A percentile compares a stretch with the other conserved stretches of the same genome.
phyloP scores from a whole-genome alignment of 2,113 vertebrate species.

The Colossoma macropomum region DNA sequence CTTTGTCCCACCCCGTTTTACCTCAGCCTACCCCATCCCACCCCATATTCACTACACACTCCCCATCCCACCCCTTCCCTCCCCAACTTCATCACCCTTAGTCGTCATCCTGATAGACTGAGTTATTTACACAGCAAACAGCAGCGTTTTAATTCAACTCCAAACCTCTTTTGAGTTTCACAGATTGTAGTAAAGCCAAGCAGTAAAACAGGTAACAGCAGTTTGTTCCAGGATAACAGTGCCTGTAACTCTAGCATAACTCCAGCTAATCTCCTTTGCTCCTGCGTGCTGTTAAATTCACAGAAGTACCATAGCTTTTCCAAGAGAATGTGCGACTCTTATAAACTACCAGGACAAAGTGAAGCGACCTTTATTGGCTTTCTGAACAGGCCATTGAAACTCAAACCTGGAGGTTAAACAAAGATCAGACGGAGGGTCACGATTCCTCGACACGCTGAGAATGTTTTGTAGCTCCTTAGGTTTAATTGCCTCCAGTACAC shows the following conservation, averaged over 20 bases:
- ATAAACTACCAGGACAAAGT: slow-evolving; percentile 22
- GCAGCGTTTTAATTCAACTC: slow-evolving; percentile 33
- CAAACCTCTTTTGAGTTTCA: slow-evolving; percentile 24
- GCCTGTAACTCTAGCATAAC: slow-evolving; percentile 43
- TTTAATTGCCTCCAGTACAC: slow-evolving; percentile 9
- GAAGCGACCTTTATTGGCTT: slow-evolving; percentile 26
- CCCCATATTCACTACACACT: not conserved
- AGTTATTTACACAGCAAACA: slow-evolving; percentile 56
- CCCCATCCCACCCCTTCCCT: not conserved
- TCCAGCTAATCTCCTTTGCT: slow-evolving; percentile 18
- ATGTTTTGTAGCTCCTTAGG: not conserved
- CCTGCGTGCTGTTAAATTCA: slow-evolving; percentile 32
- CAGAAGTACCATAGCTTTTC: slow-evolving; percentile 39
- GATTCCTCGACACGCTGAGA: slow-evolving; percentile 13
- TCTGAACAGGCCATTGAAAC: slow-evolving; percentile 38
- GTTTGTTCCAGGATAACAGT: slow-evolving; percentile 30
- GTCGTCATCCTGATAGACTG: slow-evolving; percentile 28
- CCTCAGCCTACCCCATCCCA: not conserved
- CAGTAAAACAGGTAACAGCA: slow-evolving; percentile 28
- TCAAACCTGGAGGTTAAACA: slow-evolving; percentile 20
- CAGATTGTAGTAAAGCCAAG: slow-evolving; percentile 18
- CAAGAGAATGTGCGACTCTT: slow-evolving; percentile 2
- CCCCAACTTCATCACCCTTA: slow-evolving; percentile 21
- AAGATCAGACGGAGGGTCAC: slow-evolving; percentile 31
- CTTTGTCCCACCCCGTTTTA: not conserved